Conservation (phyloP, 2,888 invertebrate species). For the Cephus spinipes region DNA sequence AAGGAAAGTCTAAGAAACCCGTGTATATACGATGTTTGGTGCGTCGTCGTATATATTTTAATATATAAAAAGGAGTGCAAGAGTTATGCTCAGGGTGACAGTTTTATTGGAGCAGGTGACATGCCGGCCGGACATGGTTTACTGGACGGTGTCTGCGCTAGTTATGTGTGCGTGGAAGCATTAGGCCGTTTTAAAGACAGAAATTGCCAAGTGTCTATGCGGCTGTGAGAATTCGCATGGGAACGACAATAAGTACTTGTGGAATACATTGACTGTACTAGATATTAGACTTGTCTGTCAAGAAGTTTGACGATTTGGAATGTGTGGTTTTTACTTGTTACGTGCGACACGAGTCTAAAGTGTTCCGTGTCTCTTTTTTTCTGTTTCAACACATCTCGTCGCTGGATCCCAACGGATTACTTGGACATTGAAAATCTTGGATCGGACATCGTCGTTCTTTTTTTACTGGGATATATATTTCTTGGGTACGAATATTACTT, state of each 20-base stretch:
- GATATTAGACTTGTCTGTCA: neutral
- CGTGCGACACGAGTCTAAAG: conserved; percentile 32
- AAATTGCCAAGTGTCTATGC: neutral
- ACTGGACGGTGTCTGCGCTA: neutral
- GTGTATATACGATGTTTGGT: neutral
- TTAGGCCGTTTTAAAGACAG: neutral
- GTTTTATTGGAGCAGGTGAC: conserved; percentile 10
- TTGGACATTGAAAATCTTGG: neutral
- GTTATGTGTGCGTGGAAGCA: neutral
- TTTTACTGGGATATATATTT: neutral
- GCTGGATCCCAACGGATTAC: neutral
- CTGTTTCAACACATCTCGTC: conserved; percentile 4
- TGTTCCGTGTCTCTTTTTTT: conserved; percentile 29
- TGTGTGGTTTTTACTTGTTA: neutral
- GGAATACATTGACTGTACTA: neutral
- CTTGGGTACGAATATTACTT: neutral
- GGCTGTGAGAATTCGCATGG: neutral
- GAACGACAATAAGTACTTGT: neutral
- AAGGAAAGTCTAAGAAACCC: neutral
- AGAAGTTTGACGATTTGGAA: neutral
- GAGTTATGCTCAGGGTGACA: conserved; percentile 18
- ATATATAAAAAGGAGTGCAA: neutral
- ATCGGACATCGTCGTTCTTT: neutral
- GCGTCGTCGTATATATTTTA: neutral
- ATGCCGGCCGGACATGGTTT: conserved; percentile 4